phyloP scores from a whole-genome alignment of 2,113 vertebrate genomes.

The Seriola dumerili region DNA sequence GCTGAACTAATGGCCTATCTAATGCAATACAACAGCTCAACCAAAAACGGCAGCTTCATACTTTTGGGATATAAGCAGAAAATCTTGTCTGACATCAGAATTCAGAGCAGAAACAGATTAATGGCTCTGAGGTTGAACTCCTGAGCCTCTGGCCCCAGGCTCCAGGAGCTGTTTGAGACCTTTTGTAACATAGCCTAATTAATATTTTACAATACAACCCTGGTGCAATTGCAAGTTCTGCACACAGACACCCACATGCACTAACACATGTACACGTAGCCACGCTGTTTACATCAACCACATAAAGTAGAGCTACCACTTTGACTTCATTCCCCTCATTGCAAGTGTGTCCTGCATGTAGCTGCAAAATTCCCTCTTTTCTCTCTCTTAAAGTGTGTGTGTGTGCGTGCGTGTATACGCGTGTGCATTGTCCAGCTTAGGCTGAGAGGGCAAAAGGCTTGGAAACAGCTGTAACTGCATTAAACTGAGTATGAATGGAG shows the following conservation, averaged over 20 bases:
- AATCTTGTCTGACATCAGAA: neutral
- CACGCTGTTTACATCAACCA: neutral
- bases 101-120: slow-evolving; percentile 15
- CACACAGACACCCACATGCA: neutral
- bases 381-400: slow-evolving; percentile 1
- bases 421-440: slow-evolving; percentile 14
- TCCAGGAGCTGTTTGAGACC: slow-evolving; percentile 2
- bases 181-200: slow-evolving; percentile 36
- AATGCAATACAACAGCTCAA: neutral
- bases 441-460: slow-evolving; percentile 21
- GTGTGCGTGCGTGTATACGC: neutral
- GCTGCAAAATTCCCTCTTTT: slow-evolving; percentile 41
- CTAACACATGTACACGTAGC: neutral
- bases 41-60: neutral
- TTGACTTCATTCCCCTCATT: neutral
- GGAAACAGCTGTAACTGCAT: slow-evolving; percentile 48
- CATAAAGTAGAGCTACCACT: slow-evolving; percentile 15
- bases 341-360: slow-evolving; percentile 42
- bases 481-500: slow-evolving; percentile 23
- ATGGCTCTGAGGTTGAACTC: neutral
- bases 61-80: neutral
- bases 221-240: neutral
- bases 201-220: slow-evolving; percentile 53
- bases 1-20: neutral
- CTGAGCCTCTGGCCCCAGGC: neutral